Evolutionary conservation across 1,140 invertebrate species (phyloP).

Genomic region (Zaprionus africanus): DNA sequence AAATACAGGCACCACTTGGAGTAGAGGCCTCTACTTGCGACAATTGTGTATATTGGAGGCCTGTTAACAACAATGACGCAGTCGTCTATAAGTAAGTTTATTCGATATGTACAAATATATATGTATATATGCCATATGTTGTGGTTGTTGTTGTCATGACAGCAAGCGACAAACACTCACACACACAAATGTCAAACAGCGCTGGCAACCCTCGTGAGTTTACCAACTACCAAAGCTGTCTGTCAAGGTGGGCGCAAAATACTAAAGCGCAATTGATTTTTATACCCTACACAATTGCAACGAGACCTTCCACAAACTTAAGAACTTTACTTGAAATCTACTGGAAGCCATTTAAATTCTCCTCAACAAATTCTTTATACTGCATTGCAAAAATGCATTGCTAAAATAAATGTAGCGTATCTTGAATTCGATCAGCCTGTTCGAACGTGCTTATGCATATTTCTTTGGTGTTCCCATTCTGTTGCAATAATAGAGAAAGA

Average conservation of each 20-base stretch:
- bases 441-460: constrained; percentile 8
- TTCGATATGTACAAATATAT: constrained; percentile 16
- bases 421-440: constrained; percentile 3
- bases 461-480: constrained; percentile 24
- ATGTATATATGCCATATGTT: constrained; percentile 55
- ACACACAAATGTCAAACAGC: constrained; percentile 22
- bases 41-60: constrained; percentile 24
- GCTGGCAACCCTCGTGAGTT: constrained; percentile 50
- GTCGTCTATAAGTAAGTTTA: constrained; percentile 27
- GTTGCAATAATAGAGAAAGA: neutral
- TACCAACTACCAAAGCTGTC: constrained; percentile 24
- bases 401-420: neutral
- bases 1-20: neutral
- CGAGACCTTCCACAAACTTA: neutral
- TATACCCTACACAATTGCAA: constrained; percentile 27
- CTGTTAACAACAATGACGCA: constrained; percentile 52
- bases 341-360: neutral
- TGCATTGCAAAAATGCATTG: too few relatives aligned
- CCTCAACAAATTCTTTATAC: neutral
- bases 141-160: constrained; percentile 67
- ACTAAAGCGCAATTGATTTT: constrained; percentile 63
- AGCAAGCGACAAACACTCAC: constrained; percentile 50
- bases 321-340: neutral
- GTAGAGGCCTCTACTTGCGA: neutral
- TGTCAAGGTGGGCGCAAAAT: constrained; percentile 49